These are phyloP conservation scores for Rhegmatorhina hoffmannsi DNA, from an alignment of 2,113 vertebrate genomes.

Conservation along the genomic window DNA sequence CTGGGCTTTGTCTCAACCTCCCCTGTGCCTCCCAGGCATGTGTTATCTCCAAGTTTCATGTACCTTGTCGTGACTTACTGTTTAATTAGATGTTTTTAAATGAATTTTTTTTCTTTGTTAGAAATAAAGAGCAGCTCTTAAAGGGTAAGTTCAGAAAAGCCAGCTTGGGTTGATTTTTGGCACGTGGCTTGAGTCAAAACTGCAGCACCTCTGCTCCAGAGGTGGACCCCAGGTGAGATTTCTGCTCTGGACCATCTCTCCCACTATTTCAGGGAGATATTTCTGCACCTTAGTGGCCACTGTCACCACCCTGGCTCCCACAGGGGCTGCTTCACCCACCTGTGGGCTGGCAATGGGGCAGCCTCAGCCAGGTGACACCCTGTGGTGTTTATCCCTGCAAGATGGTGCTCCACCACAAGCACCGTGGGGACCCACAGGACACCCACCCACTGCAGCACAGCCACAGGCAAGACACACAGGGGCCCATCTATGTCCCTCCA, in stretches of 20 bases:
- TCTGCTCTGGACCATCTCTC: not conserved
- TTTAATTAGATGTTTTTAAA: conserved; percentile 68
- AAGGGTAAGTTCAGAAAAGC: conserved; percentile 19
- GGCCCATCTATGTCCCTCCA: accelerated
- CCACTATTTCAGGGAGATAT: not conserved
- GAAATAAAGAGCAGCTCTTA: conserved; percentile 4
- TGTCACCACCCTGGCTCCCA: not conserved
- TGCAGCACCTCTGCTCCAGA: not conserved
- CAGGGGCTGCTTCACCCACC: not conserved
- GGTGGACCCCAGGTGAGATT: not conserved
- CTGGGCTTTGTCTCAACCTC: conserved; percentile 51
- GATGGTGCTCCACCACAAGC: accelerated
- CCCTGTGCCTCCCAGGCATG: conserved; percentile 32
- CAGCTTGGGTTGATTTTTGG: not conserved
- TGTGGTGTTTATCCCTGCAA: accelerated
- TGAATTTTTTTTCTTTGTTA: conserved; percentile 33
- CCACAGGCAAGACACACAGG: accelerated
- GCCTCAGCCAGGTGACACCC: accelerated
- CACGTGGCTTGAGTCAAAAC: not conserved
- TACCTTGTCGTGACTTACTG: conserved; percentile 67
- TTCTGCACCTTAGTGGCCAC: not conserved
- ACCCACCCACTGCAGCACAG: accelerated
- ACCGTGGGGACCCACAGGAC: not conserved
- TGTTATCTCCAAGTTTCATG: conserved; percentile 64
- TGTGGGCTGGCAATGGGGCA: not conserved